Base-by-base conservation (phyloP, 30 jellyfish, hydroid and myxozoan species). In the Turritopsis dohrnii region DNA sequence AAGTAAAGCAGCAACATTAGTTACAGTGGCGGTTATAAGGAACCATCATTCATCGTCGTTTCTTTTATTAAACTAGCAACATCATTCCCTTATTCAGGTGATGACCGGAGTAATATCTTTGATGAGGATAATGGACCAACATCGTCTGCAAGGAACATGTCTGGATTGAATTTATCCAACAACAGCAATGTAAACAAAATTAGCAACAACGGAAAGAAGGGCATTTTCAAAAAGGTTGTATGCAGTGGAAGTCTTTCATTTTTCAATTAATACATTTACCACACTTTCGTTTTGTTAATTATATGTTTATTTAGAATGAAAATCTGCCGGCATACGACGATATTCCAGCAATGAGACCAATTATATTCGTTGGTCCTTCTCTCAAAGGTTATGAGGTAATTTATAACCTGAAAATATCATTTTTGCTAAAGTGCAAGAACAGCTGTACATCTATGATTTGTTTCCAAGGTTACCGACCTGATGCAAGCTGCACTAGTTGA, bases 351-450 rank as follows among this genome's bases (percentile, higher is more conserved):
- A 86, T 95, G 88, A 89, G 99, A 77, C 99, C 99, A 7, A 95
- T 95, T 80, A 95, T 95, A 18, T 87, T 95, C 80, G 97, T 95
- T 29, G 99, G 99, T 5, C 99, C 99, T 18, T 95, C 99, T 7
- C 96, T 95, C 79, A 95, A 95, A 95, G 97, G 97, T 71, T 95
- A 87, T 60, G 99, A 95, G 96, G 99, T 93, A 80, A 71, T 26
- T 27, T 18, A 21, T 0, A 18, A 60, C 0, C 73, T 60, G 19
- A 0, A 60, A 18, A 60, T 60, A 0, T 18, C 0, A 22, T 9
- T 22, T 75, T 0, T 1, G 83, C 21, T 75, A 8, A 8, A 28
- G 65, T 22, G 21, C 7, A 8, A 0, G 60, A 31, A 31, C 28
- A 75, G 76, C 21, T 21, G 13, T 27, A 8, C 17, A 28, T 31